Conservation (phyloP, 2,888 invertebrate genomes). For the Cantharis rustica region DNA sequence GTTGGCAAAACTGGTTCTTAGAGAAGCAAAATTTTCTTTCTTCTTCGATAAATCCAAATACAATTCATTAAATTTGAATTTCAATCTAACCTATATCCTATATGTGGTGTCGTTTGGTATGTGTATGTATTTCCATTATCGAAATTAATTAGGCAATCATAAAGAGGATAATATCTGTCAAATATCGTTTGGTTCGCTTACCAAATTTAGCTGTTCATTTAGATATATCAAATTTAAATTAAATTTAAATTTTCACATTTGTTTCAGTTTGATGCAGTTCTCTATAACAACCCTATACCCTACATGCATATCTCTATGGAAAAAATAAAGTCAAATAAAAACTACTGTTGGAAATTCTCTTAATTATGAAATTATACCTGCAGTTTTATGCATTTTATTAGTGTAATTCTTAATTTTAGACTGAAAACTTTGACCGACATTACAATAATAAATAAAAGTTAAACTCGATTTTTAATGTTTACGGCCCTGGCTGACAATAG, state of each 20-base stretch:
- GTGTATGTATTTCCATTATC: neutral
- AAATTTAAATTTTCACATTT: neutral
- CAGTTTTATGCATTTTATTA: too few relatives aligned
- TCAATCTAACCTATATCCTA: neutral
- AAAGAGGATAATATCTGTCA: neutral
- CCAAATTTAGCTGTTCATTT: neutral
- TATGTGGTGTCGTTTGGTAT: neutral
- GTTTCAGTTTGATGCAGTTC: neutral
- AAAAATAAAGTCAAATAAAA: too few relatives aligned
- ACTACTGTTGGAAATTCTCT: too few relatives aligned
- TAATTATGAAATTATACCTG: too few relatives aligned
- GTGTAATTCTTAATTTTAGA: too few relatives aligned
- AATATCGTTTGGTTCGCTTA: neutral
- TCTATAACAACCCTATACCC: too few relatives aligned
- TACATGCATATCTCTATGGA: too few relatives aligned
- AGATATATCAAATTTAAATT: neutral
- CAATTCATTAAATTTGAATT: neutral
- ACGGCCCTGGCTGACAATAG: too few relatives aligned
- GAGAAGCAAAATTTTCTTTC: neutral
- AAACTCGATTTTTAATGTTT: too few relatives aligned
- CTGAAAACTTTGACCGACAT: too few relatives aligned
- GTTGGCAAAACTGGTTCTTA: slow-evolving; percentile 24
- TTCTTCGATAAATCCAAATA: neutral
- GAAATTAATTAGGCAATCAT: neutral
- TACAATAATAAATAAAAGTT: too few relatives aligned